Evolutionary conservation across 2,113 vertebrate genomes (phyloP).

Genomic region (Leucopsar rothschildi): DNA sequence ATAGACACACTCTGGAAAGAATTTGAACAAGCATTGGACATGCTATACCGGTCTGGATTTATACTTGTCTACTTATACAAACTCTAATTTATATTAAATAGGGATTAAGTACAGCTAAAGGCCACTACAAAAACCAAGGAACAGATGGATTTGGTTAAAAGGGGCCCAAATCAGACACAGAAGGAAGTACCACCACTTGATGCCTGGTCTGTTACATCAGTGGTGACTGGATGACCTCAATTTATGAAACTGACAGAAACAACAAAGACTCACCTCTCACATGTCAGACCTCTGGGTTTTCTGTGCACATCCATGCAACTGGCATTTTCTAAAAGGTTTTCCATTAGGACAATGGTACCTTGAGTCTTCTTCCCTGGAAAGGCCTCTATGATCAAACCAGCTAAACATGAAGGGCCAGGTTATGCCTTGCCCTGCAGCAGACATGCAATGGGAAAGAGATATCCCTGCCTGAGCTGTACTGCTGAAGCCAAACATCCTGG

Average conservation of each 20-base stretch:
- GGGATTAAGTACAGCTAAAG: not conserved
- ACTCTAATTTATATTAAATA: not conserved
- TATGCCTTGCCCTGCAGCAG: not conserved
- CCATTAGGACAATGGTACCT: not conserved
- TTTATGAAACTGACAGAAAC: not conserved
- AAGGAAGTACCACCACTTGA: not conserved
- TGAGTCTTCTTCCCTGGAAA: not conserved
- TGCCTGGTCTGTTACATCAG: not conserved
- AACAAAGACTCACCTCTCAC: rapidly evolving
- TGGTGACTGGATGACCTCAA: not conserved
- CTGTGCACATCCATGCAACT: rapidly evolving
- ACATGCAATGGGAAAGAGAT: not conserved
- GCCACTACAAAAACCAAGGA: not conserved
- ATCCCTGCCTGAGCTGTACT: not conserved
- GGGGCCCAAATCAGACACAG: not conserved
- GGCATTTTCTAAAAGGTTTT: not conserved
- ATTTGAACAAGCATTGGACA: not conserved
- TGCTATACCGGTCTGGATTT: not conserved
- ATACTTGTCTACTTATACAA: not conserved
- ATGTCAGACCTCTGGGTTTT: not conserved
- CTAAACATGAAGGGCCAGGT: not conserved
- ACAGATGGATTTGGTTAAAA: not conserved
- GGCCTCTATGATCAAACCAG: not conserved
- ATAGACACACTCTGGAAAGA: rapidly evolving
- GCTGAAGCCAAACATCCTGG: not conserved